Evolutionary conservation across 1,140 invertebrate species (phyloP), one percentile per base, ranked within the genome.

Genomic region (Heterodera carotae): DNA sequence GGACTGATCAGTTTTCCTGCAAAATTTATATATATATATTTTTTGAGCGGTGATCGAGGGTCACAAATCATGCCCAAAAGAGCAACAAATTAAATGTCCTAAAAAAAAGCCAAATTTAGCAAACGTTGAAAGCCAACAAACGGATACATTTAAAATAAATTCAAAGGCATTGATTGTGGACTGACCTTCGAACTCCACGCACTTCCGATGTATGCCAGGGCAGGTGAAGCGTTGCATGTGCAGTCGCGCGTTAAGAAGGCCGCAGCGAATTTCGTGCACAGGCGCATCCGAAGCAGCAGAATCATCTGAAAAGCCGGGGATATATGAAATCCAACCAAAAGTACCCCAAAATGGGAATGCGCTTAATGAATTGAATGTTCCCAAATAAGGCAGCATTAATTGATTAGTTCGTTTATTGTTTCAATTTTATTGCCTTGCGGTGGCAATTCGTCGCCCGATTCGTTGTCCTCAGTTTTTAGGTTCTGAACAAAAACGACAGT

Each of bases 121-220:
- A n/a, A n/a, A n/a, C n/a, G n/a, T n/a, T n/a, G n/a, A n/a, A n/a
- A n/a, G n/a, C 59, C 34, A 33, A 75, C 60, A 68, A 68, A 59
- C 25, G 56, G 3, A 18, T 33, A 78, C 29, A 78, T 78, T 77
- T 34, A 25, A 27, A 59, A 76, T 10, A 2, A 62, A 67, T 27
- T 22, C 75, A n/a, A n/a, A n/a, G n/a, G n/a, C n/a, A n/a, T n/a
- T n/a, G n/a, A n/a, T n/a, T n/a, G n/a, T n/a, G n/a, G n/a, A n/a
- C n/a, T n/a, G 15, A 76, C 84, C 85, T 31, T 88, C 84, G 36
- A 85, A 79, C 62, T 89, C 88, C 12, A 89, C 89, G 81, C 89
- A 89, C 34, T 86, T 84, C 77, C 88, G 81, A 71, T 89, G 88
- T 29, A 89, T 89, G 12, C 89, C 89, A 4, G 89, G 89, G 76